Evolutionary conservation across 2,113 vertebrate genomes (phyloP), one percentile per base, ranked within the genome.

Genomic region (Eurystomus gularis): DNA sequence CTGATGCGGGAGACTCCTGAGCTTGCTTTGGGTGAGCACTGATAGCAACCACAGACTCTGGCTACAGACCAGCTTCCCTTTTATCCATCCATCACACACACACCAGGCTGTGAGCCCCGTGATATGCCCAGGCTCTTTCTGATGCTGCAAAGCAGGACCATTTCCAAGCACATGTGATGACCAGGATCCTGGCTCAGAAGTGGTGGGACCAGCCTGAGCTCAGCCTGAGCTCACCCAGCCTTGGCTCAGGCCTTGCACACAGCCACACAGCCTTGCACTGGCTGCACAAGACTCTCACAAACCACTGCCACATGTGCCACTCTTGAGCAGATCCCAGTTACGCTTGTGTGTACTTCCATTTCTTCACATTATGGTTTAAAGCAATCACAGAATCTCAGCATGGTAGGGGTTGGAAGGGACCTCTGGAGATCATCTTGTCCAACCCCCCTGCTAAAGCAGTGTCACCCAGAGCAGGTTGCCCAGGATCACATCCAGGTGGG

Each of bases 301-400:
- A 42, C 7, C 3, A 0, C 31, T 4, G n/a, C 14, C 5, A 7
- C 5, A 0, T 11, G 7, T 19, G 46, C n/a, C 28, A 12, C 57
- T 42, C 37, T 11, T 3, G 16, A 62, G 33, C 33, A 31, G 17
- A 49, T 2, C n/a, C 0, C 5, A 60, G 28, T 69, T 72, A 62
- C 0, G 0, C 25, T 29, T n/a, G 5, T 6, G 40, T 4, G 0
- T 26, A 10, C 31, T 52, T 49, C 0, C 40, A 44, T 52, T 31
- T 40, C 76, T 65, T 44, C 52, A 13, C 18, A 5, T 60, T 15
- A 21, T 8, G n/a, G 17, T 51, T 86, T 60, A 83, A 87, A 95
- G 93, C 20, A 48, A 48, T 48, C 46, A 48, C 46, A 48, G 46
- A 48, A 48, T 48, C 46, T 16, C 46, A 17, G 46, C 46, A 48